Base-by-base conservation (phyloP, 2,797 vertebrate genomes). In the Chaetophractus vellerosus region DNA sequence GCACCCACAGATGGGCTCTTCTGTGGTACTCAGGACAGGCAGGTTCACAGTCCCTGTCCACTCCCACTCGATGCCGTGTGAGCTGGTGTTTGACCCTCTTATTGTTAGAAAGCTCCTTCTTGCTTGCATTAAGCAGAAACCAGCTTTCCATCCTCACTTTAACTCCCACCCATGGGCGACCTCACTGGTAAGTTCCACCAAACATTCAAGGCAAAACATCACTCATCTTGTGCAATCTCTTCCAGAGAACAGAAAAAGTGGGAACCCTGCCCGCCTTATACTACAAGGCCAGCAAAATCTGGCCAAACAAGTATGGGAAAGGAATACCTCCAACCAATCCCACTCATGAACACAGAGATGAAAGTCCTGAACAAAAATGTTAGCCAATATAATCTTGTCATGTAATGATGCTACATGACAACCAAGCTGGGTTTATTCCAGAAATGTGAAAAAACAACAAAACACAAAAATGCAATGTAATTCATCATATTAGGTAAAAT, bases 151-250 rank as follows among this genome's bases (percentile, higher is more conserved):
- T 16, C n/a, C 23, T 23, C 26, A 38, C 64, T 28, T 71, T 1
- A 63, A 36, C 4, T n/a, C 31, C 48, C n/a, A 88, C 41, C 45
- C 89, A 82, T 31, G 63, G 48, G 41, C 15, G 38, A 6, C 12
- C 88, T 52, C 50, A 24, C 9, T 24, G 45, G 16, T 68, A 48
- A 86, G 28, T 50, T 55, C 33, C 21, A 72, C n/a, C 19, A 57
- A 72, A 68, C 48, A 50, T 31, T 75, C 3, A 3, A 74, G 5
- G 71, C 31, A 86, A 59, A 94, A 68, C 28, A 86, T n/a, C 33
- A 57, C 55, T 45, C 69, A 90, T 52, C 48, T 92, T 92, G n/a
- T 71, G 79, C 61, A 95, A 78, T 57, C 64, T 90, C 74, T 93
- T 94, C 63, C 45, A 76, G 36, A 80, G 64, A 92, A 91, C 9